A percentile compares a stretch with the other conserved stretches of the same genome.
Conservation (phyloP, 2,888 invertebrate genomes). For the Cylindroiulus punctatus region DNA sequence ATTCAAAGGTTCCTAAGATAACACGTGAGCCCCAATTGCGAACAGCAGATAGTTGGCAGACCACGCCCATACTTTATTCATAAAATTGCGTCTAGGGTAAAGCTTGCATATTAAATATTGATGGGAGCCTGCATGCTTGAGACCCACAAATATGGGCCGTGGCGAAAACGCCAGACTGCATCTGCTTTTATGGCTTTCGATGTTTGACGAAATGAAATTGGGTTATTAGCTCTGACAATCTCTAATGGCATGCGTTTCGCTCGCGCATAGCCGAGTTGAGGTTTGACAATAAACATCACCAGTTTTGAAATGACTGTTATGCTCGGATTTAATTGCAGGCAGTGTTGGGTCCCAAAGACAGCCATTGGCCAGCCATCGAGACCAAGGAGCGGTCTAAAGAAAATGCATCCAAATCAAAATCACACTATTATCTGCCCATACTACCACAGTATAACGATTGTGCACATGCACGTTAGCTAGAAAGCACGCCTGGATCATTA, state of each 20-base stretch:
- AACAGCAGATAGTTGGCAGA: background rate
- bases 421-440: background rate
- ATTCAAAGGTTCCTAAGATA: background rate
- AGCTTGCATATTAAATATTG: constrained; percentile 29
- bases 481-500: background rate
- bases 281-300: background rate
- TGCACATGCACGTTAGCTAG: too few species aligned
- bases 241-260: constrained; percentile 15
- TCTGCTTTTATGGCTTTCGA: constrained; percentile 25
- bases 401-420: background rate
- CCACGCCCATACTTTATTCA: constrained; percentile 20
- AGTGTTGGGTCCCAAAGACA: background rate
- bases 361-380: background rate
- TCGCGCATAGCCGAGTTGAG: background rate
- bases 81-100: constrained; percentile 1
- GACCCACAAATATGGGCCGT: background rate
- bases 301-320: background rate
- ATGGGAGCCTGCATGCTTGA: constrained; percentile 1
- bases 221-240: constrained; percentile 29
- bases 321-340: background rate
- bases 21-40: background rate
- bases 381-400: background rate
- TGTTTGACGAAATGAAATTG: constrained; percentile 25
- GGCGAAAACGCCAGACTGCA: background rate
- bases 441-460: too few species aligned